Conservation (phyloP, 2,888 invertebrate species). For the Dicyrtoma fusca region DNA sequence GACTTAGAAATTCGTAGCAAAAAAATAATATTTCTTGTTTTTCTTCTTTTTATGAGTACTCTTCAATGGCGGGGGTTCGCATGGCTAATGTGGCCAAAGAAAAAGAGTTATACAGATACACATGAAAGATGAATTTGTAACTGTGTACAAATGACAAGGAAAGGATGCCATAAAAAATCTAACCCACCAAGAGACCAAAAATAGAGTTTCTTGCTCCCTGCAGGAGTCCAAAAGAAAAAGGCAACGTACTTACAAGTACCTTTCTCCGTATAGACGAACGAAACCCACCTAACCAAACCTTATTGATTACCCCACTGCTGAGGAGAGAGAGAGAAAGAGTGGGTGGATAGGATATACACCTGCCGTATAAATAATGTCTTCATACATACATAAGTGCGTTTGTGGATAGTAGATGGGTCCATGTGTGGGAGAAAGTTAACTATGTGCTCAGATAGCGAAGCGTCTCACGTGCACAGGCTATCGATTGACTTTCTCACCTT, state of each 20-base stretch:
- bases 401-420: neutral
- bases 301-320: constrained; percentile 6
- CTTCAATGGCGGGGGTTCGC: too few species aligned
- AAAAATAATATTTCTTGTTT: too few species aligned
- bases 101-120: neutral
- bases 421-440: too few species aligned
- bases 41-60: too few species aligned
- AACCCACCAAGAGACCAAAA: neutral
- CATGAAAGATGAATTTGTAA: constrained; percentile 9
- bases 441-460: constrained; percentile 19
- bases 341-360: neutral
- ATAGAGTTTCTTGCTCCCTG: constrained; percentile 18
- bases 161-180: too few species aligned
- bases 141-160: constrained; percentile 7
- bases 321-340: too few species aligned
- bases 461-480: constrained; percentile 45
- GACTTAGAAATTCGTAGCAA: too few species aligned
- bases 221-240: neutral
- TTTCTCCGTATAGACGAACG: too few species aligned
- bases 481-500: constrained; percentile 49
- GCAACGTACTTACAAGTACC: neutral
- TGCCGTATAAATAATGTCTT: constrained; percentile 15
- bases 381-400: neutral
- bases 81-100: neutral
- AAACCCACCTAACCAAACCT: neutral